phyloP scores from a whole-genome alignment of 2,888 invertebrate genomes.

The Scaptodrosophila latifasciaeformis region DNA sequence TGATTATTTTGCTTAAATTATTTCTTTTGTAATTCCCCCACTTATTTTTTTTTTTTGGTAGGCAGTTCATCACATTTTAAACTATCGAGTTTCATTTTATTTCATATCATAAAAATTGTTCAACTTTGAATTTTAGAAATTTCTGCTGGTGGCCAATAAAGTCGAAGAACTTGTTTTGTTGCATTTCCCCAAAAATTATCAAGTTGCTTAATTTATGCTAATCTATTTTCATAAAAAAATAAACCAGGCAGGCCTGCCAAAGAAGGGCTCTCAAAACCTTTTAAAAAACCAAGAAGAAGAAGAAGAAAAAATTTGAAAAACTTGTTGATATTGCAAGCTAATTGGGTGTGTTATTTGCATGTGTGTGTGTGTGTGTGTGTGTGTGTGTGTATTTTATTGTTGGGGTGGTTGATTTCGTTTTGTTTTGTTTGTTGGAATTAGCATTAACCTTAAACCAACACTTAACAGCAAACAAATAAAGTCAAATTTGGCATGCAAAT shows the following conservation, averaged over 20 bases:
- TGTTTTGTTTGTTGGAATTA: not conserved
- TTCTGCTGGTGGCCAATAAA: too few species aligned
- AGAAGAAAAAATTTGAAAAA: slow-evolving; percentile 35
- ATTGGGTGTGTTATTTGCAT: too few species aligned
- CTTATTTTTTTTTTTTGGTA: slow-evolving; percentile 18
- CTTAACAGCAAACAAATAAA: slow-evolving; percentile 56
- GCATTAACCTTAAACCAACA: not conserved
- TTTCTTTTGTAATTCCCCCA: too few species aligned
- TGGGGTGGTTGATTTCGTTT: not conserved
- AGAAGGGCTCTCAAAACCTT: too few species aligned
- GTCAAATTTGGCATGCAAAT: slow-evolving; percentile 65
- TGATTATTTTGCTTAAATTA: too few species aligned
- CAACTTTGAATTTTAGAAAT: too few species aligned
- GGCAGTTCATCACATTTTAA: slow-evolving; percentile 37
- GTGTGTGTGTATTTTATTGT: not conserved
- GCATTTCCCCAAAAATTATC: too few species aligned
- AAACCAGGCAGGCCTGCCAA: too few species aligned
- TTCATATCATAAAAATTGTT: too few species aligned
- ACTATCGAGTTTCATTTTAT: too few species aligned
- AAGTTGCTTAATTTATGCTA: slow-evolving; percentile 44
- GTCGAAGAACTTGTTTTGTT: slow-evolving; percentile 1
- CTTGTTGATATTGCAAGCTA: slow-evolving; percentile 30
- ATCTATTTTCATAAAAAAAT: slow-evolving; percentile 40
- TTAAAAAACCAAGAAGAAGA: too few species aligned
- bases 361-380: slow-evolving; percentile 17